phyloP scores from a whole-genome alignment of 2,113 vertebrate genomes.

The Galbula dea region DNA sequence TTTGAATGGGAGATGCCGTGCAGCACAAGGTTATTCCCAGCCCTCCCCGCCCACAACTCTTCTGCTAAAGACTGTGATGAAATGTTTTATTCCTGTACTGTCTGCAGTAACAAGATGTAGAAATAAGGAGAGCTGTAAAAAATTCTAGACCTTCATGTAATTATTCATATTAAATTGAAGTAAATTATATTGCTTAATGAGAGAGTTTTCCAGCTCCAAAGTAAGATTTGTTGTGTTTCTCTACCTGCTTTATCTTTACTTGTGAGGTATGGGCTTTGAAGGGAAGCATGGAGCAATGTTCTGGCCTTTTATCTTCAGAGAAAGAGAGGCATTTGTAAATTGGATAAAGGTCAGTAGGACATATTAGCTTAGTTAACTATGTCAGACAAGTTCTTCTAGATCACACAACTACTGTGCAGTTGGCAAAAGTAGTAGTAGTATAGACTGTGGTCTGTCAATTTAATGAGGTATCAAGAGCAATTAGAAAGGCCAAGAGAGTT shows the following conservation, averaged over 20 bases:
- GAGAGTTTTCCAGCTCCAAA: constrained; percentile 28
- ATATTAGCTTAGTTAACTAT: constrained; percentile 23
- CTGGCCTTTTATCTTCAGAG: constrained; percentile 13
- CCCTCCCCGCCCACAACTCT: background rate
- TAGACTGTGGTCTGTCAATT: constrained; percentile 29
- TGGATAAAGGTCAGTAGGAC: background rate
- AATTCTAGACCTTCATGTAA: constrained; percentile 44
- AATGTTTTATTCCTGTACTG: constrained; percentile 49
- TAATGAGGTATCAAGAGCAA: constrained; percentile 39
- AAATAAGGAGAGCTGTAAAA: constrained; percentile 67
- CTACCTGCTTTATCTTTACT: background rate
- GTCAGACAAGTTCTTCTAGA: background rate
- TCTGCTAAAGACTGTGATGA: background rate
- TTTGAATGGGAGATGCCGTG: background rate
- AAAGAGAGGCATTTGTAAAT: background rate
- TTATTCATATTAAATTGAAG: constrained; percentile 57
- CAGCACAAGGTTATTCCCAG: background rate
- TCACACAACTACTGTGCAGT: background rate
- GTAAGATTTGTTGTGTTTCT: background rate
- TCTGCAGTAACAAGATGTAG: constrained; percentile 28
- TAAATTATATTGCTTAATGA: constrained; percentile 41
- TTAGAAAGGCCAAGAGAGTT: background rate
- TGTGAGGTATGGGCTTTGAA: background rate
- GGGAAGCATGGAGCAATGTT: background rate
- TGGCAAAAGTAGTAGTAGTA: constrained; percentile 34